A percentile compares a stretch with the other conserved stretches of the same genome.
These are phyloP conservation scores for Pecten maximus DNA, from an alignment of 2,888 invertebrate genomes.

Conservation along the genomic window DNA sequence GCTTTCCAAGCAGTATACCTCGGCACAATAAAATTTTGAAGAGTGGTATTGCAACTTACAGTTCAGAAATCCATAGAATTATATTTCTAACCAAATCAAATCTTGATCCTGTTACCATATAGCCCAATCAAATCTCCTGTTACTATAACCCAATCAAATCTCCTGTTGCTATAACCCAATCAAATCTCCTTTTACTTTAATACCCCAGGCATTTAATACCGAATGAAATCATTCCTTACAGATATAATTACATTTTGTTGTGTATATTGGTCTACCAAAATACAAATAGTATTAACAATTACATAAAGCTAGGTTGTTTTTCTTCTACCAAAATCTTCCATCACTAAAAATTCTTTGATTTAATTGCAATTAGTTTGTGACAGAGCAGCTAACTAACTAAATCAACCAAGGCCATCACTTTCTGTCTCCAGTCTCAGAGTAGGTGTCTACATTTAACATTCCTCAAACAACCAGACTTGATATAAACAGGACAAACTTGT, in stretches of 20 bases:
- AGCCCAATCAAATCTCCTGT: too few species aligned
- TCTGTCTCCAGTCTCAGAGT: not conserved
- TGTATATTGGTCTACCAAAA: not conserved
- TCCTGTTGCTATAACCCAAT: not conserved
- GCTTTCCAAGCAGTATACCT: not conserved
- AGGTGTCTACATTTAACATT: not conserved
- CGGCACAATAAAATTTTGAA: not conserved
- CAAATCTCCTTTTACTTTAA: not conserved
- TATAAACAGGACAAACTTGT: not conserved
- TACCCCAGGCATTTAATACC: not conserved
- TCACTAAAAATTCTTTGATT: not conserved
- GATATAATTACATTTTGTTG: not conserved
- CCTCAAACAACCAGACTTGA: not conserved
- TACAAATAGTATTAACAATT: not conserved
- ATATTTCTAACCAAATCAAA: too few species aligned
- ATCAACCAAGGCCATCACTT: not conserved
- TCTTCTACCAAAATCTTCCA: not conserved
- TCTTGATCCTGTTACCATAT: too few species aligned
- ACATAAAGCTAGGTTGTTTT: not conserved
- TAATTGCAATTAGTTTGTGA: slow-evolving; percentile 16
- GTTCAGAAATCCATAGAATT: too few species aligned
- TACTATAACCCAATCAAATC: too few species aligned
- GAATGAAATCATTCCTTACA: not conserved
- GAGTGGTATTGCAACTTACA: not conserved
- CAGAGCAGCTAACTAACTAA: not conserved